Conservation (phyloP, 2,797 vertebrate genomes). For the Gorsachius magnificus region DNA sequence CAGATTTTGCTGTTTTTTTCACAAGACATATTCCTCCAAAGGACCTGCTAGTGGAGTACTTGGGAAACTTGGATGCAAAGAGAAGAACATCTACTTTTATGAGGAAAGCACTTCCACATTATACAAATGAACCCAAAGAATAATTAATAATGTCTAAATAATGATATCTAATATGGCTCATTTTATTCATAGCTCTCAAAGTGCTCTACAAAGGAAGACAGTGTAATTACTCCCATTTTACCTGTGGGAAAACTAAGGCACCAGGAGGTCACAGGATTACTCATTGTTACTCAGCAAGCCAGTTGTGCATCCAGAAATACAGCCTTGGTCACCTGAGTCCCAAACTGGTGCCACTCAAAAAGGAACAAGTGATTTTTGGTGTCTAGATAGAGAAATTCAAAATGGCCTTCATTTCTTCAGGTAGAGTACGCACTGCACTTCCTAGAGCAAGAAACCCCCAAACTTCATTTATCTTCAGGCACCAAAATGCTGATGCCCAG, state of each 20-base stretch:
- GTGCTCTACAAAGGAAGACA: neutral
- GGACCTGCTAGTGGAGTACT: neutral
- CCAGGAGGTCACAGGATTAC: neutral
- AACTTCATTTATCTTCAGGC: neutral
- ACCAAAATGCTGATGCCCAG: neutral
- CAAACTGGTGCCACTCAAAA: neutral
- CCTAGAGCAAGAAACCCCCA: neutral
- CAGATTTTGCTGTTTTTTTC: neutral
- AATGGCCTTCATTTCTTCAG: neutral
- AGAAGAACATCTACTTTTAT: neutral
- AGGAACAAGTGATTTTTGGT: neutral
- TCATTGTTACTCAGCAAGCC: neutral
- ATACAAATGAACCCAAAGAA: neutral
- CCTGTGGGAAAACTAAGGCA: slow-evolving; percentile 38
- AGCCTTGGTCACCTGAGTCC: neutral
- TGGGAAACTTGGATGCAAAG: neutral
- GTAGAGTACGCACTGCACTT: neutral
- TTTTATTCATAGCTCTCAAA: slow-evolving; percentile 25
- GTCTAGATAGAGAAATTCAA: neutral
- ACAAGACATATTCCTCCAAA: neutral
- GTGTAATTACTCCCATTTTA: slow-evolving; percentile 2
- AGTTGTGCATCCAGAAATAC: slow-evolving; percentile 25
- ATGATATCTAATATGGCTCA: neutral
- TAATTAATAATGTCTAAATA: slow-evolving; percentile 10
- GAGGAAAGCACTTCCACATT: neutral